phyloP scores from a whole-genome alignment of 2,797 vertebrate species.

The Rallus crepitans region DNA sequence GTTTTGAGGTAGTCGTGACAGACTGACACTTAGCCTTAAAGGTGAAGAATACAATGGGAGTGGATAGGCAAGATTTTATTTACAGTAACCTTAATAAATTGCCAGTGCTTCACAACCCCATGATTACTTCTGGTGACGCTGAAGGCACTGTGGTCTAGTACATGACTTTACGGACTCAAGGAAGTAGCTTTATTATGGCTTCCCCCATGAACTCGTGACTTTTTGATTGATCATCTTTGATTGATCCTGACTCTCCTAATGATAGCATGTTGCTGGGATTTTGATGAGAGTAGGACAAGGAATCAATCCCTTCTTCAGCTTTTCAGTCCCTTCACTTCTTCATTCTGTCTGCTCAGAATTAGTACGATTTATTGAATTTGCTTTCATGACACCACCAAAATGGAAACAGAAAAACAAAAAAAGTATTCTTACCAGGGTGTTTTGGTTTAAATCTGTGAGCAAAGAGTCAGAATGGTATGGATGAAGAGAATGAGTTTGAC shows the following conservation, averaged over 20 bases:
- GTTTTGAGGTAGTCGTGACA: background rate
- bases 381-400: background rate
- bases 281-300: background rate
- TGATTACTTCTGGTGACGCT: background rate
- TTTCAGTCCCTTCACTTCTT: too few species aligned
- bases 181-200: background rate
- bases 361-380: background rate
- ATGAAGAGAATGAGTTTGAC: background rate
- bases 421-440: background rate
- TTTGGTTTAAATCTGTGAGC: background rate
- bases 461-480: background rate
- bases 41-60: background rate
- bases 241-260: background rate
- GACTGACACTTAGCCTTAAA: background rate
- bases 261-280: background rate
- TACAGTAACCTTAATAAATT: background rate
- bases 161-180: background rate
- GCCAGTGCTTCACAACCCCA: background rate
- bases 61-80: background rate
- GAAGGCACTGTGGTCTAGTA: background rate
- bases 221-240: background rate
- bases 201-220: background rate
- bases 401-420: background rate
- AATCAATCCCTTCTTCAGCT: background rate
- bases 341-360: background rate